A percentile compares a stretch with the other conserved stretches of the same genome.
These are phyloP conservation scores for Amphimallon solstitiale DNA, from an alignment of 2,888 invertebrate species.

Conservation along the genomic window DNA sequence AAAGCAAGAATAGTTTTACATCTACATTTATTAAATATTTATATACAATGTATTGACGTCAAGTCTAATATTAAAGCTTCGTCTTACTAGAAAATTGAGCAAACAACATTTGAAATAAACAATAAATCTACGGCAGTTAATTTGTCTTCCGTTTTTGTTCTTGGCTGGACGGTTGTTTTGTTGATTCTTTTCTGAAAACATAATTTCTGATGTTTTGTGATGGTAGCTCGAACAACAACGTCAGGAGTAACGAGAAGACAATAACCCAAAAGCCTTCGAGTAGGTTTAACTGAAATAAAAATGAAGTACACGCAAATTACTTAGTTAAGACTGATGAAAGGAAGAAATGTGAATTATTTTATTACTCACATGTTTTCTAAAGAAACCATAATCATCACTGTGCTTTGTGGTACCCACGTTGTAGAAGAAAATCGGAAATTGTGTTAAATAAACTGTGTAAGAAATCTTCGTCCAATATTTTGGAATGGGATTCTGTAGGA, in stretches of 20 bases:
- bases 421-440: slow-evolving; percentile 77
- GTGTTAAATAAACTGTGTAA: slow-evolving; percentile 76
- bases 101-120: no score
- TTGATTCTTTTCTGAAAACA: slow-evolving; percentile 57
- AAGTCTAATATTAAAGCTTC: no score
- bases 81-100: no score
- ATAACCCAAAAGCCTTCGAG: slow-evolving; percentile 70
- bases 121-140: not conserved
- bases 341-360: slow-evolving; percentile 15
- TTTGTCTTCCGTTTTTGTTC: not conserved
- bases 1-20: no score
- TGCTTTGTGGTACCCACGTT: slow-evolving; percentile 72
- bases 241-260: slow-evolving; percentile 67
- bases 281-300: slow-evolving; percentile 67
- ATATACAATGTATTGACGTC: no score
- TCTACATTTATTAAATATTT: no score
- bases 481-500: slow-evolving; percentile 71
- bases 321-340: not conserved
- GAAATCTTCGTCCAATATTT: slow-evolving; percentile 74
- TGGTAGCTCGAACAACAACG: slow-evolving; percentile 73
- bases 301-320: not conserved
- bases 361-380: slow-evolving; percentile 67
- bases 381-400: slow-evolving; percentile 69
- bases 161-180: not conserved
- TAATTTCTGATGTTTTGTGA: slow-evolving; percentile 74